Evolutionary conservation across 2,888 invertebrate species (phyloP).

Genomic region (Perizoma flavofasciatum): DNA sequence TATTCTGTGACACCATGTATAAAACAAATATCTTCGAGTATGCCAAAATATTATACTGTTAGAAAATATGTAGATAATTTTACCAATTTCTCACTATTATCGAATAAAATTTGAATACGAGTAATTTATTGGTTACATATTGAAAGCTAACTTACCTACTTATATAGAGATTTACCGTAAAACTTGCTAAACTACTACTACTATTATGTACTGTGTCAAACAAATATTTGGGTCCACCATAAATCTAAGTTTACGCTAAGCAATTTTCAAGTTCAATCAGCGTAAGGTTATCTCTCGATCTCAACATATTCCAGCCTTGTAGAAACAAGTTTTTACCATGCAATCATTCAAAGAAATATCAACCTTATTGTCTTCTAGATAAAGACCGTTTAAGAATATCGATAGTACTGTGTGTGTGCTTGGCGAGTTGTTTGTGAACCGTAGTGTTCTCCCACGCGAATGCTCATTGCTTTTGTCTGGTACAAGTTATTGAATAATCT

Average conservation of each 20-base stretch:
- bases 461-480: slow-evolving; percentile 68
- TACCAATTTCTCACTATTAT: background rate
- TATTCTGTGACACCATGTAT: no score
- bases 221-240: slow-evolving; percentile 23
- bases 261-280: slow-evolving; percentile 68
- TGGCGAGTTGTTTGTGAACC: slow-evolving; percentile 66
- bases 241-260: slow-evolving; percentile 60
- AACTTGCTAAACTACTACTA: slow-evolving; percentile 19
- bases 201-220: slow-evolving; percentile 24
- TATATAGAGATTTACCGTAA: slow-evolving; percentile 16
- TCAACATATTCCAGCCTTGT: slow-evolving; percentile 63
- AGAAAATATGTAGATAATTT: no score
- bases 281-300: slow-evolving; percentile 62
- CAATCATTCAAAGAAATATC: slow-evolving; percentile 26
- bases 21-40: no score
- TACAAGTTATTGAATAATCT: slow-evolving; percentile 43
- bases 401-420: slow-evolving; percentile 51
- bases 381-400: slow-evolving; percentile 42
- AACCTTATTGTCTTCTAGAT: slow-evolving; percentile 38
- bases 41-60: no score
- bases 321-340: slow-evolving; percentile 41
- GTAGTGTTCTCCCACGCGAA: slow-evolving; percentile 65
- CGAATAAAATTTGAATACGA: no score
- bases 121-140: background rate
- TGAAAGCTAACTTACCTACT: slow-evolving; percentile 4